Evolutionary conservation across 2,797 vertebrate species (phyloP).

Genomic region (Triplophysa bombifrons): DNA sequence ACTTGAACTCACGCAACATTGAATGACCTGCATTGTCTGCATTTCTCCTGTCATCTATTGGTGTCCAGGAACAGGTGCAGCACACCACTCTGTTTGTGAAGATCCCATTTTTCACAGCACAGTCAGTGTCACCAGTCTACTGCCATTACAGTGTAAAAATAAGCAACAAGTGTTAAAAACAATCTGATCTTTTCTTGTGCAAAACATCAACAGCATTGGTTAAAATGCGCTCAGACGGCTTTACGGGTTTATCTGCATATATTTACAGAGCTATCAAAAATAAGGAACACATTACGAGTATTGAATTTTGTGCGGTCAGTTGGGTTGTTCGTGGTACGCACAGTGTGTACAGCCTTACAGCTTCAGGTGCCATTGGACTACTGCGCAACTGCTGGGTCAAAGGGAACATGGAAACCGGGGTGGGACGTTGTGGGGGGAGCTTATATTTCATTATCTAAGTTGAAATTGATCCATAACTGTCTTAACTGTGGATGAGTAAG

Average conservation of each 20-base stretch:
- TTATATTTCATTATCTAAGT: constrained; percentile 69
- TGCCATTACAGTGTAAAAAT: constrained; percentile 1
- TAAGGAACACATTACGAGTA: not conserved
- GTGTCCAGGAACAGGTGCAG: constrained; percentile 70
- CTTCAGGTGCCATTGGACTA: not conserved
- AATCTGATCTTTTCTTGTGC: not conserved
- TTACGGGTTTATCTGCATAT: too few species aligned
- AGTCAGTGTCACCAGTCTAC: constrained; percentile 55
- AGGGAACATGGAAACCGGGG: constrained; percentile 43
- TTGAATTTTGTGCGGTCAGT: not conserved
- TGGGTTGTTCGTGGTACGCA: not conserved
- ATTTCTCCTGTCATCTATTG: constrained; percentile 66
- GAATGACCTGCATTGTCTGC: constrained; percentile 58
- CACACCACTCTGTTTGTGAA: constrained; percentile 56
- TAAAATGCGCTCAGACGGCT: not conserved
- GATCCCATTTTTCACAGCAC: constrained; percentile 63
- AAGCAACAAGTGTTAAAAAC: not conserved
- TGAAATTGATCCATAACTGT: constrained; percentile 66
- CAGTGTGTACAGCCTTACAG: not conserved
- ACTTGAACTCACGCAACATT: constrained; percentile 47
- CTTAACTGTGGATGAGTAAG: constrained; percentile 51
- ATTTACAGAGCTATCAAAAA: not conserved
- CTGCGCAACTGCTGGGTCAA: constrained; percentile 39
- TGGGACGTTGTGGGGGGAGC: constrained; percentile 44
- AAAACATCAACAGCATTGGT: not conserved